Evolutionary conservation across 2,797 vertebrate genomes (phyloP).

Genomic region (Acanthornis magna): DNA sequence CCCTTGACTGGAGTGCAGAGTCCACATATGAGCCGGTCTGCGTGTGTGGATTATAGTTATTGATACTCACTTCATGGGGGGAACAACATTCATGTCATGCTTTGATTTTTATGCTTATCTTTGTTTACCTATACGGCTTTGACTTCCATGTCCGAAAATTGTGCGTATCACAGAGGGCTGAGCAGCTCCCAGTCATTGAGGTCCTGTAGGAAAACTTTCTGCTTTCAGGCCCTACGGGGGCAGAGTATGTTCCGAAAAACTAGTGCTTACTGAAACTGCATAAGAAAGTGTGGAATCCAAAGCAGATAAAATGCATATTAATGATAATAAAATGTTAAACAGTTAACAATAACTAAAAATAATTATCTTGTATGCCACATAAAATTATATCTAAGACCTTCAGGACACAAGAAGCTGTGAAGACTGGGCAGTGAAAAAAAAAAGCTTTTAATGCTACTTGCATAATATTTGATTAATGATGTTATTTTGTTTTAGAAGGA

Average conservation of each 20-base stretch:
- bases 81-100: accelerated
- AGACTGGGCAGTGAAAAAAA: not conserved
- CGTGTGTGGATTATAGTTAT: not conserved
- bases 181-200: not conserved
- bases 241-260: not conserved
- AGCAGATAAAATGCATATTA: not conserved
- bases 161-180: not conserved
- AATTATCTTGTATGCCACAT: not conserved
- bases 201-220: not conserved
- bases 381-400: not conserved
- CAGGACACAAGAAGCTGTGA: not conserved
- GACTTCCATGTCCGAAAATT: not conserved
- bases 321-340: not conserved
- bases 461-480: not conserved
- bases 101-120: not conserved
- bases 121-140: not conserved
- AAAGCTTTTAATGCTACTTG: not conserved
- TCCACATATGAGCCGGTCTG: not conserved
- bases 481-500: not conserved
- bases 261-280: not conserved
- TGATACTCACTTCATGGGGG: not conserved
- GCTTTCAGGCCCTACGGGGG: not conserved
- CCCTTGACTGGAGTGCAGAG: not conserved
- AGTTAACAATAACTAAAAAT: not conserved
- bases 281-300: not conserved